Base-by-base conservation (phyloP, 1,140 invertebrate species). In the Sweltsa coloradensis region DNA sequence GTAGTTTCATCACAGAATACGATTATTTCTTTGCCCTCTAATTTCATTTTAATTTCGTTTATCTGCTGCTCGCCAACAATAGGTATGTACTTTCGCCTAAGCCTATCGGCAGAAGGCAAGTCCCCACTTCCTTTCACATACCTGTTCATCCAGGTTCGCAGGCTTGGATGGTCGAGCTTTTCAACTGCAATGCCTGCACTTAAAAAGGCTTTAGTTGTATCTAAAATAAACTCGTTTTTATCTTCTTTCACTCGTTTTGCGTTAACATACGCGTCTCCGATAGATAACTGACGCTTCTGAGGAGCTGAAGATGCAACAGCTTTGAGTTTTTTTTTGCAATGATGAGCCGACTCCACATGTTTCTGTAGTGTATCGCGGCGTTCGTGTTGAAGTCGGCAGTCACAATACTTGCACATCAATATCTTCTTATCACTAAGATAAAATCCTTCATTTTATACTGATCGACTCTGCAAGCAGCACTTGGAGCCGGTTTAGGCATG, bases 361-460 rank as follows among this genome's bases (percentile, higher is more conserved):
- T 37, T 37, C 16, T 37, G 18, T 3, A 37, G n/a, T 11, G 36
- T 37, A 22, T 37, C 36, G 18, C 23, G 18, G 5, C n/a, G 36
- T n/a, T 37, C 36, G 23, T 37, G 36, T 11, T 37, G 16, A 16
- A 37, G 23, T 16, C 36, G 36, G 11, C 36, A 37, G n/a, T 37
- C 11, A 37, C 36, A 37, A n/a, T 37, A 37, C 23, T 37, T 37
- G 11, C 36, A 37, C 4, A 37, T 5, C 36, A 37, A 11, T 5
- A 37, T 37, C 23, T 37, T 37, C 3, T 22, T 4, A 11, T 37
- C 36, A 37, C n/a, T 37, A 37, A 37, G 16, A 37, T 5, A 37
- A 37, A 37, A 37, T 5, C 36, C 36, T 37, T 37, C 36, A 5
- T 22, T 37, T 37, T 37, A n/a, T n/a, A n/a, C n/a, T n/a, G n/a